phyloP scores from a whole-genome alignment of 2,888 invertebrate species.

The Agonopterix arenella region DNA sequence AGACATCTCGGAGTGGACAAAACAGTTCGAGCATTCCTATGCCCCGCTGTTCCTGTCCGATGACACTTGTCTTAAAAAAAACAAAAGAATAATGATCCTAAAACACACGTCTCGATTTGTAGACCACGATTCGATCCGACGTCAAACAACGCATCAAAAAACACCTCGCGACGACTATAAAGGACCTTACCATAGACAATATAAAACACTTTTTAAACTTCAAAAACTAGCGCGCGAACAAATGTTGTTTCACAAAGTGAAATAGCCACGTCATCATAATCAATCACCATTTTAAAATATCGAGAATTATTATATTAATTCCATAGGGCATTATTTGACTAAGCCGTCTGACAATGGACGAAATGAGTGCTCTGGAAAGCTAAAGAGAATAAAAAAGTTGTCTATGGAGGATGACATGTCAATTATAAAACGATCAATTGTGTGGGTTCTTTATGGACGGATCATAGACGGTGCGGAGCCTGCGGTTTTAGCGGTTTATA shows the following conservation, averaged over 20 bases:
- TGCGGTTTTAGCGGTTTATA: slow-evolving; percentile 26
- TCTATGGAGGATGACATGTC: slow-evolving; percentile 61
- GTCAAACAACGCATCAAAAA: slow-evolving; percentile 5
- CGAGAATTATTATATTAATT: slow-evolving; percentile 72
- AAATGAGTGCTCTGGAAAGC: slow-evolving; percentile 55
- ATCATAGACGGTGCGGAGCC: slow-evolving; percentile 52
- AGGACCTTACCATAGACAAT: slow-evolving; percentile 28
- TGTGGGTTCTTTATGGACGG: slow-evolving; percentile 20
- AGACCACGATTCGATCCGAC: not conserved
- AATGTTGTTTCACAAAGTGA: slow-evolving; percentile 30
- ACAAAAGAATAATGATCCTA: slow-evolving; percentile 10
- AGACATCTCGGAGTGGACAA: slow-evolving; percentile 14
- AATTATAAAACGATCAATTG: slow-evolving; percentile 67
- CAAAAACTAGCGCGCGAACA: slow-evolving; percentile 14
- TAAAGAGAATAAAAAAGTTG: slow-evolving; percentile 33
- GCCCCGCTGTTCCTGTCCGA: slow-evolving; percentile 17
- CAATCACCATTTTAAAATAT: slow-evolving; percentile 71
- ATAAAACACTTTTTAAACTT: slow-evolving; percentile 23
- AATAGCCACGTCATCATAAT: slow-evolving; percentile 63
- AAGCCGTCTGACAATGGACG: slow-evolving; percentile 58
- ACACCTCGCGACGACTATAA: slow-evolving; percentile 10
- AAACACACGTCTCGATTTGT: slow-evolving; percentile 6
- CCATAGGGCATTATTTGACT: slow-evolving; percentile 67
- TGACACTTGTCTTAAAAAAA: slow-evolving; percentile 23
- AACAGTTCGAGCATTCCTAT: slow-evolving; percentile 12